Base-by-base conservation (phyloP, 1,140 invertebrate genomes). In the Latrodectus geometricus region DNA sequence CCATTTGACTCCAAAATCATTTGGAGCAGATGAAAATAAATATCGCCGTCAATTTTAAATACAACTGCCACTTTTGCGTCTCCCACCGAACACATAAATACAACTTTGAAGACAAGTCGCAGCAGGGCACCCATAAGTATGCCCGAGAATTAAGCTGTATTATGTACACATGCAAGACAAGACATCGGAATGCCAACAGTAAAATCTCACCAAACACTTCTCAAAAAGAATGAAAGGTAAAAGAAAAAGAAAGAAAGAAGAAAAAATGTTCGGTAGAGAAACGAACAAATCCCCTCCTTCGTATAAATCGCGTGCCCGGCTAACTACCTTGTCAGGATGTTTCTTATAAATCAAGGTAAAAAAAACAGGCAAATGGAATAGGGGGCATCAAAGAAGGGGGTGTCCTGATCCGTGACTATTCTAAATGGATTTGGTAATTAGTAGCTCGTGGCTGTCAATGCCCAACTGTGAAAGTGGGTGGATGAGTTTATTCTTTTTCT, bases 401-500 rank as follows among this genome's bases (percentile, higher is more conserved):
- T 70, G 82, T 52, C 61, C 35, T 68, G 82, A 76, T 69, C 82
- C 82, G 82, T 84, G 82, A 82, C 80, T 82, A 61, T 82, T 82
- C 23, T 68, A 74, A 82, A 82, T 82, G 80, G 80, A 82, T 56
- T 82, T 82, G 70, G 80, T 84, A 84, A 84, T 84, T 84, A 84
- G 82, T 76, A 76, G 56, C 82, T 84, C 82, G 82, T 84, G 82
- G 79, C 70, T 83, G 80, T 83, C 80, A 83, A 68, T 83, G 35
- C 9, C 49, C 5, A 54, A 17, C 69, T 73, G 21, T 20, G 23
- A 56, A 56, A 35, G 65, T 75, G 48, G 72, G 82, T 84, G 73
- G 79, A 82, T 82, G 52, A 61, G 52, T 73, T 68, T 69, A 84
- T 75, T 84, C 68, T 17, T 52, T 17, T 54, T 21, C 14, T 23